Evolutionary conservation across 2,888 invertebrate species (phyloP).

Genomic region (Ecdyonurus torrentis): DNA sequence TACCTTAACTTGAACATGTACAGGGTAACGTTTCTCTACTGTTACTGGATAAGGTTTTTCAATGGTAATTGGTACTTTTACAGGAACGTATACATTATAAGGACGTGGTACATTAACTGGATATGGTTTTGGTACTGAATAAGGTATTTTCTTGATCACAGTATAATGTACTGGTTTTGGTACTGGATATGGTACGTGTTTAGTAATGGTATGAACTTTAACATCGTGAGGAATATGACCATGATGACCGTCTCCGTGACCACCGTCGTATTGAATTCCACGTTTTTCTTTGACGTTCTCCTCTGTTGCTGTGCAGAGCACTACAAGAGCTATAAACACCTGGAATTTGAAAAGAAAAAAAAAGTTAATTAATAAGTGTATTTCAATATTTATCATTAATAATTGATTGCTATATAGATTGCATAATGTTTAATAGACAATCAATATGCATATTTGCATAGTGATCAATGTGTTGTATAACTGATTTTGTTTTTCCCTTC

Average conservation of each 20-base stretch:
- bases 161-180: constrained; percentile 11
- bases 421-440: no score
- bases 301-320: no score
- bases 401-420: no score
- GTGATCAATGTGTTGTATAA: no score
- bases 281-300: no score
- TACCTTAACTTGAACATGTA: constrained; percentile 11
- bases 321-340: no score
- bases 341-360: no score
- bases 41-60: constrained; percentile 54
- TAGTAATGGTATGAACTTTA: constrained; percentile 44
- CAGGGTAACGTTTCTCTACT: constrained; percentile 49
- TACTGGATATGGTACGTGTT: constrained; percentile 51
- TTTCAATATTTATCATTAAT: no score
- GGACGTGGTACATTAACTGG: constrained; percentile 3
- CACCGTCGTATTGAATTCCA: not conserved
- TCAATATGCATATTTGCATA: no score
- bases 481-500: no score
- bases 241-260: constrained; percentile 25
- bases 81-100: constrained; percentile 7
- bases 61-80: constrained; percentile 32
- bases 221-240: constrained; percentile 37
- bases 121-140: constrained; percentile 4
- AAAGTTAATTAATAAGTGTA: no score
- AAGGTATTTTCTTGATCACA: constrained; percentile 5